These are phyloP conservation scores for Ophioninae sp. DNA, from an alignment of 2,888 invertebrate species.

Conservation along the genomic window DNA sequence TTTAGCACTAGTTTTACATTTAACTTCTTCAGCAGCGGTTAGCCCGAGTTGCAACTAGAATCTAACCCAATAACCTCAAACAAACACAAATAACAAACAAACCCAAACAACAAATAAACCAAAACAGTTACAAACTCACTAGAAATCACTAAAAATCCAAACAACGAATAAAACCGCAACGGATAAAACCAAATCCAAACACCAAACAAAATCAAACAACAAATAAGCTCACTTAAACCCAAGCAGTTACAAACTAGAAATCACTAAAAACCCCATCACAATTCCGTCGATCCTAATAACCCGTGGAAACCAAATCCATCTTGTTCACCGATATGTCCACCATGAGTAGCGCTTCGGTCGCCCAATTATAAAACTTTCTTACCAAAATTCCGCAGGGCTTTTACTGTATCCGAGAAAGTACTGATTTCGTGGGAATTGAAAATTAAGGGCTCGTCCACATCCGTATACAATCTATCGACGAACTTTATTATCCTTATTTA, in stretches of 20 bases:
- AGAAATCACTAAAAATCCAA: too few species aligned
- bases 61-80: too few species aligned
- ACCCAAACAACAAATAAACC: too few species aligned
- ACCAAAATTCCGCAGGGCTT: neutral
- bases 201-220: too few species aligned
- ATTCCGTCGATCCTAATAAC: neutral
- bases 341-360: neutral
- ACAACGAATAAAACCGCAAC: too few species aligned
- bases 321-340: neutral
- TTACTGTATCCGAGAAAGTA: neutral
- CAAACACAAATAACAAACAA: too few species aligned
- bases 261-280: neutral
- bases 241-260: neutral
- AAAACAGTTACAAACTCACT: too few species aligned
- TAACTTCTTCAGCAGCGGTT: too few species aligned
- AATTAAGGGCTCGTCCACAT: conserved; percentile 13
- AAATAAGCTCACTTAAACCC: neutral
- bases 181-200: too few species aligned
- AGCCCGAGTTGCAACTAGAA: too few species aligned
- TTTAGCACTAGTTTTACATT: neutral
- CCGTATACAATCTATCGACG: conserved; percentile 11
- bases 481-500: conserved; percentile 12
- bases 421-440: neutral
- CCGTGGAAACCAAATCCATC: neutral
- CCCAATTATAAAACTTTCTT: neutral